These are phyloP conservation scores for Leucoraja erinaceus DNA, from an alignment of 2,113 vertebrate species.

Conservation along the genomic window DNA sequence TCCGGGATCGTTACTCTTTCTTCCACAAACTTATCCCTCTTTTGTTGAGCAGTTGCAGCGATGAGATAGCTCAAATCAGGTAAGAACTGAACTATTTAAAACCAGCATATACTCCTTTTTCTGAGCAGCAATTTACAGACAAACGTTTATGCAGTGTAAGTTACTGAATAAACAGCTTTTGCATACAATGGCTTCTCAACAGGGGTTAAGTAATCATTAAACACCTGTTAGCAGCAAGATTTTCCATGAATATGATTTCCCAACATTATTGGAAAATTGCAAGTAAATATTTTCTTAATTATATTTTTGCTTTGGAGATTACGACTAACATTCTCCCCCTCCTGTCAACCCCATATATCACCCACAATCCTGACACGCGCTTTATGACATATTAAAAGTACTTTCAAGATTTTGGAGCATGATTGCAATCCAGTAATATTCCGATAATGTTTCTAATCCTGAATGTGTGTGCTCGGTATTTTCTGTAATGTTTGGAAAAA, in stretches of 20 bases:
- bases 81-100: conserved; percentile 46
- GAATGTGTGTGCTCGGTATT: not conserved
- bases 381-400: not conserved
- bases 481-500: not conserved
- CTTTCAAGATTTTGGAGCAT: not conserved
- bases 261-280: not conserved
- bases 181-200: not conserved
- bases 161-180: not conserved
- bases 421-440: not conserved
- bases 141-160: not conserved
- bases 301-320: not conserved
- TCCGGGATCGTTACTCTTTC: conserved; percentile 84
- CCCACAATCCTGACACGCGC: not conserved
- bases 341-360: too few species aligned
- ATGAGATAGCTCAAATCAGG: conserved; percentile 79
- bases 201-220: not conserved
- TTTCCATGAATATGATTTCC: not conserved
- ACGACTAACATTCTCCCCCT: too few species aligned
- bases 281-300: not conserved
- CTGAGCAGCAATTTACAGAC: not conserved
- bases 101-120: too few species aligned
- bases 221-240: not conserved
- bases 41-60: conserved; percentile 70
- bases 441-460: not conserved
- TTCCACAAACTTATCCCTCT: conserved; percentile 87